A percentile compares a stretch with the other conserved stretches of the same genome.
These are phyloP conservation scores for Drosophila cognata DNA, from an alignment of 2,888 invertebrate species.

Conservation along the genomic window DNA sequence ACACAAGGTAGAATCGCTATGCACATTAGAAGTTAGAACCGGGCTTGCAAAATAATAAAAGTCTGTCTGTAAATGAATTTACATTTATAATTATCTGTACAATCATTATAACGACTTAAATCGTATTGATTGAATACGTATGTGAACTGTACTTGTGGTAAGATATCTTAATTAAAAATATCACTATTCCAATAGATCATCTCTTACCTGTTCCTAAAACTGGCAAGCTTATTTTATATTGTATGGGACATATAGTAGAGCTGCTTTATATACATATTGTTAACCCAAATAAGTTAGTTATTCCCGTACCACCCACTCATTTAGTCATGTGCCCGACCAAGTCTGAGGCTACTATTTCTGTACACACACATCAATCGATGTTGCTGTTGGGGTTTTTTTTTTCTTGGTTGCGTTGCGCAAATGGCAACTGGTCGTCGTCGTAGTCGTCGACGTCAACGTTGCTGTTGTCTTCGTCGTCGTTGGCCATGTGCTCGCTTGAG, in stretches of 20 bases:
- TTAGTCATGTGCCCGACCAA: constrained; percentile 22
- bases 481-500: constrained; percentile 64
- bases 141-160: neutral
- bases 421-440: constrained; percentile 71
- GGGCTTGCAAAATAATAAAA: neutral
- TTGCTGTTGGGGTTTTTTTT: constrained; percentile 41
- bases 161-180: neutral
- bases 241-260: neutral
- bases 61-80: neutral
- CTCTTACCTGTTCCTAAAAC: neutral
- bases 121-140: neutral
- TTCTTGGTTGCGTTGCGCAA: constrained; percentile 70
- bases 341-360: constrained; percentile 57
- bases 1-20: neutral
- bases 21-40: neutral
- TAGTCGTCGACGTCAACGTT: constrained; percentile 26
- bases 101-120: neutral
- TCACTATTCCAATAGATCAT: neutral
- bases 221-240: neutral
- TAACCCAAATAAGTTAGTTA: constrained; percentile 39
- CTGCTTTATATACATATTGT: constrained; percentile 30
- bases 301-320: constrained; percentile 41
- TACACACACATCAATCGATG: constrained; percentile 70
- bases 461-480: constrained; percentile 50
- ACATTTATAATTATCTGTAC: neutral